Evolutionary conservation across 1,140 invertebrate species (phyloP), one percentile per base, ranked within the genome.

Genomic region (Nebria ingens): DNA sequence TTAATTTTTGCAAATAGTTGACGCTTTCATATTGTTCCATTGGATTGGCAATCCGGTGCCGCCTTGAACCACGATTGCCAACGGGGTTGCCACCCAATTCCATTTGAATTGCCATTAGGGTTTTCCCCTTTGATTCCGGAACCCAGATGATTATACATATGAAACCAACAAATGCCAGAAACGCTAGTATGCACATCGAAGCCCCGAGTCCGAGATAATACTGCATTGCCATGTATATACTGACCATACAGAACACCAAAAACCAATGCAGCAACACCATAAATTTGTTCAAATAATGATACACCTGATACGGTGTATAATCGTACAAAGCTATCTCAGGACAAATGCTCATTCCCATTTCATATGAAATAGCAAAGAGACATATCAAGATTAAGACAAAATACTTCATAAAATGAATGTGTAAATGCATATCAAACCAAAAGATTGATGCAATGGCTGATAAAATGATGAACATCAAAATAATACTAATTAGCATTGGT

Each of bases 11-110:
- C 4, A 45, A 45, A 45, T 45, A 45, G 17, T 9, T 17, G 15
- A 4, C 9, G 4, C 17, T 17, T 12, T 45, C 9, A 12, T 9
- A 9, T 11, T 6, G 40, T 45, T 45, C 40, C 3, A 45, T 12
- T 45, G 40, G 40, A 45, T 17, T 45, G 15, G 40, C 15, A 4
- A 45, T 9, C 17, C 40, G 9, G 6, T 45, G 9, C 4, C 17
- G 40, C 17, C 15, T 45, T 45, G 54, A 29, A 20, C 58, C 61
- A 34, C 62, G 58, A 29, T 51, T 61, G 3, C 64, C 64, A 12
- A 64, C 51, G 13, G 64, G 62, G 59, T 65, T 65, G 6, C 64
- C 64, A 21, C 62, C 64, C 19, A 65, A 42, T 53, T 61, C 59
- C 20, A 58, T 25, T 53, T 65, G 64, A 0, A 65, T 53, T 57